Evolutionary conservation across 35 echinoderm and acorn worm species (phyloP), one percentile per base, ranked within the genome.

Genomic region (Strongylocentrotus purpuratus): DNA sequence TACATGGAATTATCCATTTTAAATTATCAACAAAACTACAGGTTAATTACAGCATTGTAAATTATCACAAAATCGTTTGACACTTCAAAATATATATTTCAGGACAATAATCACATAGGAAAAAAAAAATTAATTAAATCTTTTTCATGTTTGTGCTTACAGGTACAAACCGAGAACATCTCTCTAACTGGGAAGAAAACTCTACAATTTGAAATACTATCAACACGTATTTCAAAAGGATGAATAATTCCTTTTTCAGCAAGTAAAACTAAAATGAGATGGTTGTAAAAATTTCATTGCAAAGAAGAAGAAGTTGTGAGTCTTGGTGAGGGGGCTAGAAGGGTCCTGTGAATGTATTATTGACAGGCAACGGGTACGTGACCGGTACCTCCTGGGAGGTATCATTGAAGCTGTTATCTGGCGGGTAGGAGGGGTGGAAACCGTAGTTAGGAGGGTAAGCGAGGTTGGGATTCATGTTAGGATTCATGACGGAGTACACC

Each of bases 371-470:
- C 5, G 91, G 91, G 91, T 58, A 93, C 1, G 91, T 47, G 4
- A 93, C 48, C 20, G 91, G 91, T 31, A 93, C 45, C 22, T 93
- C 48, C 5, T 58, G 18, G 0, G 91, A 93, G 9, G 91, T 50
- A 25, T 58, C 48, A 41, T 92, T 92, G 91, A 93, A 93, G 48
- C 91, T 93, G 91, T 93, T 93, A 9, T 93, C 91, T 5, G 91
- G 91, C 9, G n/a, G 17, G 48, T 93, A 93, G 31, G 33, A 20
- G 8, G 91, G 91, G 31, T 93, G 45, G 46, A 93, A 93, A 28
- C 91, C 91, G 12, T 93, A 93, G 31, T 47, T 50, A 6, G 91
- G 91, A 28, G 91, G 91, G 91, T 93, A 93, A 50, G 91, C 91
- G 10, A 93, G 91, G 47, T 58, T 58, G 5, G 91, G 91, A 46